These are phyloP conservation scores for Malurus splendens DNA, from an alignment of 2,797 vertebrate genomes.

Conservation along the genomic window DNA sequence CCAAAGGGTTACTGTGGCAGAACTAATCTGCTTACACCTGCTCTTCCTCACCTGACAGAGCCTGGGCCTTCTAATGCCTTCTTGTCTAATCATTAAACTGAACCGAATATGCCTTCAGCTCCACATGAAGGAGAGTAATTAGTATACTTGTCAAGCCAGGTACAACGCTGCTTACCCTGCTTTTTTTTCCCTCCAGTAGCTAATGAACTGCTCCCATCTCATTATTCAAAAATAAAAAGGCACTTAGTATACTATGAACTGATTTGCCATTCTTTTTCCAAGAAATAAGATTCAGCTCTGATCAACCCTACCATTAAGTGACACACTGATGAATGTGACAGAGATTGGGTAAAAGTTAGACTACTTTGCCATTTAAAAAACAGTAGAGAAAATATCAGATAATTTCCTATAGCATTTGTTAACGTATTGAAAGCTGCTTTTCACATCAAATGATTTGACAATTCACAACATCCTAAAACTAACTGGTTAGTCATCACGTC, in stretches of 20 bases:
- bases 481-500: not conserved
- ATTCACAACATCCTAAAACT: conserved; percentile 5
- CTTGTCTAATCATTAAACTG: conserved; percentile 89
- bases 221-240: conserved; percentile 90
- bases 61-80: conserved; percentile 79
- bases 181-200: conserved; percentile 77
- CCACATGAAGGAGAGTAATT: conserved; percentile 92
- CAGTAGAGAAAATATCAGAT: conserved; percentile 25
- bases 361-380: conserved; percentile 38
- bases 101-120: conserved; percentile 88
- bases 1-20: conserved; percentile 98
- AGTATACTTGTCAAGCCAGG: conserved; percentile 98
- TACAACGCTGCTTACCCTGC: conserved; percentile 88
- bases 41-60: conserved; percentile 88
- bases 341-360: conserved; percentile 62
- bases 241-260: conserved; percentile 80
- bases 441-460: conserved; percentile 10
- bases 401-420: conserved; percentile 16
- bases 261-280: conserved; percentile 70
- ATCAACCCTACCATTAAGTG: conserved; percentile 75
- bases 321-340: conserved; percentile 73
- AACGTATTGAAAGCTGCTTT: conserved; percentile 4
- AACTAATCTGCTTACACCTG: conserved; percentile 98
- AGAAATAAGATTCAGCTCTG: conserved; percentile 72
- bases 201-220: conserved; percentile 94